A percentile compares a stretch with the other conserved stretches of the same genome.
These are phyloP conservation scores for Serrognathus titanus DNA, from an alignment of 2,888 invertebrate species.

Conservation along the genomic window DNA sequence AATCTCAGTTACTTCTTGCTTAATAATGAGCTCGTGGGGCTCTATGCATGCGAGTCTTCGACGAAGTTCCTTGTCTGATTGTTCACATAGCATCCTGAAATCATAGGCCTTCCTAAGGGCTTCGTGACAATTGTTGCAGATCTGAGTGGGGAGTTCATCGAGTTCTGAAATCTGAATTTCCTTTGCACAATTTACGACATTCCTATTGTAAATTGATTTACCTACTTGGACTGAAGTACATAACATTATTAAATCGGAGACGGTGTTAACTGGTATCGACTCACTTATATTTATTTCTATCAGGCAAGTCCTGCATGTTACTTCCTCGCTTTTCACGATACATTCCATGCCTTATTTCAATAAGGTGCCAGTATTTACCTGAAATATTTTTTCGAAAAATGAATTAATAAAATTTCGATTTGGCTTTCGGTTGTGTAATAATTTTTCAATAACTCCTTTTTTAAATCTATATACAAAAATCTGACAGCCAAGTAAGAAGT, in stretches of 20 bases:
- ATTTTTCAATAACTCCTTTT: too few species aligned
- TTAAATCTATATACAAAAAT: too few species aligned
- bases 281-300: too few species aligned
- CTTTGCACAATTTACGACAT: background rate
- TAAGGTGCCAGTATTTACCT: too few species aligned
- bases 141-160: conserved; percentile 8
- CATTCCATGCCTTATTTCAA: background rate
- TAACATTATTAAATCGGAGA: too few species aligned
- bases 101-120: conserved; percentile 12
- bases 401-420: background rate
- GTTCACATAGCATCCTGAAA: conserved; percentile 8
- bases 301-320: too few species aligned
- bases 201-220: too few species aligned
- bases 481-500: too few species aligned
- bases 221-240: too few species aligned
- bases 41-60: background rate
- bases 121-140: conserved; percentile 11
- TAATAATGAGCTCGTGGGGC: background rate
- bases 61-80: background rate
- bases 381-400: too few species aligned
- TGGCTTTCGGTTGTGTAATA: too few species aligned
- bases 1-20: background rate
- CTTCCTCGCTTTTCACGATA: background rate
- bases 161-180: conserved; percentile 8
- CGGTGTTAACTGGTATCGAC: too few species aligned